phyloP scores from a whole-genome alignment of 2,797 vertebrate species.

The Cyclura pinguis region DNA sequence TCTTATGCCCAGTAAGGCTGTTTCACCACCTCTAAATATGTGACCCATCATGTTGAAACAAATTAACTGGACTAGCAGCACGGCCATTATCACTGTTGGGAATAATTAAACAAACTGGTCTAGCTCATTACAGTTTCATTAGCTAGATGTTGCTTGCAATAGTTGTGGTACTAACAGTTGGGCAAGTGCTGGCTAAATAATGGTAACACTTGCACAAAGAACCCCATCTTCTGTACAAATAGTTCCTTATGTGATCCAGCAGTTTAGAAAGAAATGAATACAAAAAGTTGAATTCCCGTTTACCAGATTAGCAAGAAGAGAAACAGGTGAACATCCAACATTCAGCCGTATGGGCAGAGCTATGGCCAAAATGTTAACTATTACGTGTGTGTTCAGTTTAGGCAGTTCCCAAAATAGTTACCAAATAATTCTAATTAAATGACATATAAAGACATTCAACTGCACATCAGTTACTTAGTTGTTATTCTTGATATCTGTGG shows the following conservation, averaged over 20 bases:
- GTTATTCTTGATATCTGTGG: neutral
- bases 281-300: neutral
- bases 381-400: neutral
- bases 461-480: neutral
- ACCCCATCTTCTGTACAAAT: too few species aligned
- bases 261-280: too few species aligned
- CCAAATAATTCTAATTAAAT: neutral
- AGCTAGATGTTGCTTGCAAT: too few species aligned
- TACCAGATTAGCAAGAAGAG: neutral
- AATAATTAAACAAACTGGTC: too few species aligned
- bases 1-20: neutral
- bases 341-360: neutral
- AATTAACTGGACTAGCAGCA: neutral
- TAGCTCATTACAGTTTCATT: too few species aligned
- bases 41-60: neutral
- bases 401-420: neutral
- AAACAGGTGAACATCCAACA: too few species aligned
- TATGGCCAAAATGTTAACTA: neutral
- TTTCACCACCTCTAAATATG: neutral
- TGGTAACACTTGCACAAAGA: too few species aligned
- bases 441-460: neutral
- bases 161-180: too few species aligned
- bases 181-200: too few species aligned
- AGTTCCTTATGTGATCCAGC: too few species aligned
- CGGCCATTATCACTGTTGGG: neutral